phyloP scores from a whole-genome alignment of 2,113 vertebrate genomes.

The Chionomys nivalis region DNA sequence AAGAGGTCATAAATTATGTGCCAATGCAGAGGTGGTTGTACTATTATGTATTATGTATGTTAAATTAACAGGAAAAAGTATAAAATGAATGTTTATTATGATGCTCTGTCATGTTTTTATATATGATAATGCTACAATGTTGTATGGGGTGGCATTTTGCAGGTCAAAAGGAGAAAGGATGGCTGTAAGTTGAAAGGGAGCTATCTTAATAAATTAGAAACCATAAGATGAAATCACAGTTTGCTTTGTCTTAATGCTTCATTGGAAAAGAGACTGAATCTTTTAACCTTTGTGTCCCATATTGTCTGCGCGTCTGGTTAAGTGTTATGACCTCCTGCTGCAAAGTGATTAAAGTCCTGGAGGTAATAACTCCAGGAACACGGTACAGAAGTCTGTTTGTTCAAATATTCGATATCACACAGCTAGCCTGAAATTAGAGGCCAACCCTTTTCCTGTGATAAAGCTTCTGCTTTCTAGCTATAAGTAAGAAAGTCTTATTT shows the following conservation, averaged over 20 bases:
- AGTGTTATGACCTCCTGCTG: slow-evolving; percentile 30
- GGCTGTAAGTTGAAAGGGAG: not conserved
- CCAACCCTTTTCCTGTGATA: slow-evolving; percentile 20
- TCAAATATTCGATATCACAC: slow-evolving; percentile 51
- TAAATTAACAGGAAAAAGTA: not conserved
- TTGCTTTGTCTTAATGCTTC: slow-evolving; percentile 6
- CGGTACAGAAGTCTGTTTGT: slow-evolving; percentile 4
- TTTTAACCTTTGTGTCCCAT: slow-evolving; percentile 23
- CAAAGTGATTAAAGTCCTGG: slow-evolving; percentile 37
- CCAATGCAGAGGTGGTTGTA: not conserved
- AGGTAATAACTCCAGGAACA: slow-evolving; percentile 29
- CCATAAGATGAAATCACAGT: slow-evolving; percentile 15
- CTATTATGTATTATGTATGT: not conserved
- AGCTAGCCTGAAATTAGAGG: slow-evolving; percentile 44
- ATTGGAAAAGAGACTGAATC: not conserved
- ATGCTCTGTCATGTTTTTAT: not conserved
- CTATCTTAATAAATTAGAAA: slow-evolving; percentile 39
- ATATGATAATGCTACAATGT: not conserved
- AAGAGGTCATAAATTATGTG: slow-evolving; percentile 16
- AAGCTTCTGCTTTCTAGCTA: slow-evolving; percentile 35
- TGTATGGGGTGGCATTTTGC: not conserved
- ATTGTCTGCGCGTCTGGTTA: slow-evolving; percentile 33
- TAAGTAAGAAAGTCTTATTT: slow-evolving; percentile 66
- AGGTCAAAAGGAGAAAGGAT: slow-evolving; percentile 25
- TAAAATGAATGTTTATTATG: slow-evolving; percentile 7